Percentiles rank a stretch among this genome's conserved stretches.
These are phyloP conservation scores for Gymnobelideus leadbeateri DNA, from an alignment of 2,113 vertebrate genomes.

Conservation along the genomic window DNA sequence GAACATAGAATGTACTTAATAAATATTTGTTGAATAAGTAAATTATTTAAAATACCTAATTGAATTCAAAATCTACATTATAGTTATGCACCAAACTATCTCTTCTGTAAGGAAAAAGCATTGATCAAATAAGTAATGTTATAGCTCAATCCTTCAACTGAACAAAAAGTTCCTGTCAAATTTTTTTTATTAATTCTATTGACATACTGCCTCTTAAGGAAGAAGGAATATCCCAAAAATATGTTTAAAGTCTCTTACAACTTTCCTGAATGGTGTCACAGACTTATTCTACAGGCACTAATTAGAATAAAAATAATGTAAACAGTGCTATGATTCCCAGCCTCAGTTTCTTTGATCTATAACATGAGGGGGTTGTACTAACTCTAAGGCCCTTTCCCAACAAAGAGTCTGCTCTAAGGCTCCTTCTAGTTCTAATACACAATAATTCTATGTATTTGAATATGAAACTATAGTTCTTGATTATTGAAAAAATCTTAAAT, in stretches of 20 bases:
- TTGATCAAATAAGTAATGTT: constrained; percentile 68
- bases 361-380: not conserved
- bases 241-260: not conserved
- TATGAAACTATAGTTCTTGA: not conserved
- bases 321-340: constrained; percentile 24
- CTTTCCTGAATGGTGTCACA: not conserved
- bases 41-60: constrained; percentile 51
- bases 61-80: constrained; percentile 63
- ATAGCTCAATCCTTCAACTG: constrained; percentile 62
- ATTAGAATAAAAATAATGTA: constrained; percentile 46
- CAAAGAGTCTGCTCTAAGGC: not conserved
- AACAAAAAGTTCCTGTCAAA: constrained; percentile 72
- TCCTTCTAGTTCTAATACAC: not conserved
- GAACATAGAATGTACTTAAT: not conserved
- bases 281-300: constrained; percentile 38
- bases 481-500: not conserved
- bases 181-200: constrained; percentile 50
- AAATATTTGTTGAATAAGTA: not conserved
- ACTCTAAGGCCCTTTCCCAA: not conserved
- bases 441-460: not conserved
- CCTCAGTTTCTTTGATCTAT: not conserved
- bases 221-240: not conserved
- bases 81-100: constrained; percentile 54
- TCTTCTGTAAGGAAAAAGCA: constrained; percentile 56
- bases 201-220: constrained; percentile 24